These are phyloP conservation scores for Oasisia sp. DNA, from an alignment of 2,888 invertebrate genomes.

Conservation along the genomic window DNA sequence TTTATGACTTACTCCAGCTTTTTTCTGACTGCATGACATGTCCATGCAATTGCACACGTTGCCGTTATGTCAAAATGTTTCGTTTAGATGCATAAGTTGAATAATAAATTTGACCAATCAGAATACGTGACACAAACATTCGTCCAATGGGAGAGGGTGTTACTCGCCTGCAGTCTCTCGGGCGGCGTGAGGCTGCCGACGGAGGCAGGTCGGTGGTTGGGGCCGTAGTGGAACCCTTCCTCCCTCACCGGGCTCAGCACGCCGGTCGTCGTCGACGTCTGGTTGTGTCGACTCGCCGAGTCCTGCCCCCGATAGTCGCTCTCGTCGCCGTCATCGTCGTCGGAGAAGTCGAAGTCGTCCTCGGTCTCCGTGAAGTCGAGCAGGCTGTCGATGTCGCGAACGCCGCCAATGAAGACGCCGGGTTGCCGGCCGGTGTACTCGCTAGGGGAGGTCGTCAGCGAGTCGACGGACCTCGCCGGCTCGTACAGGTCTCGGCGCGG, in stretches of 20 bases:
- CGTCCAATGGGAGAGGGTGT: neutral
- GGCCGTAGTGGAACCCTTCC: neutral
- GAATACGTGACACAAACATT: neutral
- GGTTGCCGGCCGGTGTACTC: neutral
- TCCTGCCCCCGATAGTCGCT: neutral
- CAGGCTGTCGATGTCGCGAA: conserved; percentile 54
- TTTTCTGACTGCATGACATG: neutral
- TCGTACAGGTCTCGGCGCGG: conserved; percentile 26
- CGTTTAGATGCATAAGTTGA: neutral
- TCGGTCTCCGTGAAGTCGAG: conserved; percentile 52
- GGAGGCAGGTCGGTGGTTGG: neutral
- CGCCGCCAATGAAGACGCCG: conserved; percentile 41
- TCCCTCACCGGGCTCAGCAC: conserved; percentile 26
- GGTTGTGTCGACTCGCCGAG: conserved; percentile 17
- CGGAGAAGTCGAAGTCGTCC: conserved; percentile 44
- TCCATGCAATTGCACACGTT: neutral
- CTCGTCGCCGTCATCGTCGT: conserved; percentile 30
- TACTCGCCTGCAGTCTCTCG: neutral
- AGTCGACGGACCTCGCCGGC: conserved; percentile 37
- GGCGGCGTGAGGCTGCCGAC: neutral
- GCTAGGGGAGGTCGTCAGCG: conserved; percentile 21
- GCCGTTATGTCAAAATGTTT: neutral
- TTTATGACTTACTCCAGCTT: neutral
- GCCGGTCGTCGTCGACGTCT: conserved; percentile 13
- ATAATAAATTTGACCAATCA: neutral